Conservation (phyloP, 2,888 invertebrate genomes). For the Thymelicus acteon region DNA sequence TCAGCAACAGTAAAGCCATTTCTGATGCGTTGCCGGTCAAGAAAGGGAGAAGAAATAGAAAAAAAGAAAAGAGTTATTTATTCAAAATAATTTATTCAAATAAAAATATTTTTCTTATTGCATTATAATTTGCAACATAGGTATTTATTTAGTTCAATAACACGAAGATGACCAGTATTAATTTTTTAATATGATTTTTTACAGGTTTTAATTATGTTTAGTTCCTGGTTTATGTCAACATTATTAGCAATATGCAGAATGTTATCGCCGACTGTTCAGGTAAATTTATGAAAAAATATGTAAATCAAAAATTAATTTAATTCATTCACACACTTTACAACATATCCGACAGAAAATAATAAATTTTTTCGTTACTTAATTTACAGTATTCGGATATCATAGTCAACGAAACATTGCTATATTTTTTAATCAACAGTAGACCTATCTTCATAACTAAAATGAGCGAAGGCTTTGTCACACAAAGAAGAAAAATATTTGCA, state of each 20-base stretch:
- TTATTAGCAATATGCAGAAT: constrained; percentile 60
- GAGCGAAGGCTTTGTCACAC: constrained; percentile 56
- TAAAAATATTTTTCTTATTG: too few relatives aligned
- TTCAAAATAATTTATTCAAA: too few relatives aligned
- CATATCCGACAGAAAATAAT: not conserved
- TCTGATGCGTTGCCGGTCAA: too few relatives aligned
- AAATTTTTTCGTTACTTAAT: constrained; percentile 1
- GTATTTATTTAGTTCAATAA: too few relatives aligned
- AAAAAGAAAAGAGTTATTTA: too few relatives aligned
- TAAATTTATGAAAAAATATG: constrained; percentile 40
- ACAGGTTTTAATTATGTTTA: constrained; percentile 64
- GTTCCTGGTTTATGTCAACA: constrained; percentile 59
- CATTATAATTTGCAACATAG: too few relatives aligned
- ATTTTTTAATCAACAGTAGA: constrained; percentile 53
- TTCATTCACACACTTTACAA: too few relatives aligned
- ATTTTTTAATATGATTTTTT: constrained; percentile 36
- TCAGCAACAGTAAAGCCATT: too few relatives aligned
- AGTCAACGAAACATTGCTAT: constrained; percentile 56
- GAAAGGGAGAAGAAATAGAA: too few relatives aligned
- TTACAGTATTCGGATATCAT: constrained; percentile 54
- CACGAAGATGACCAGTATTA: too few relatives aligned
- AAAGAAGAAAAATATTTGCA: constrained; percentile 53
- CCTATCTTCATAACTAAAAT: constrained; percentile 59
- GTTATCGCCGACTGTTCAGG: constrained; percentile 62
- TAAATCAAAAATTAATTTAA: too few relatives aligned